Percentiles rank a stretch among this genome's conserved stretches.
Evolutionary conservation across 2,113 vertebrate genomes (phyloP).

Genomic region (Motacilla tschutschensis): DNA sequence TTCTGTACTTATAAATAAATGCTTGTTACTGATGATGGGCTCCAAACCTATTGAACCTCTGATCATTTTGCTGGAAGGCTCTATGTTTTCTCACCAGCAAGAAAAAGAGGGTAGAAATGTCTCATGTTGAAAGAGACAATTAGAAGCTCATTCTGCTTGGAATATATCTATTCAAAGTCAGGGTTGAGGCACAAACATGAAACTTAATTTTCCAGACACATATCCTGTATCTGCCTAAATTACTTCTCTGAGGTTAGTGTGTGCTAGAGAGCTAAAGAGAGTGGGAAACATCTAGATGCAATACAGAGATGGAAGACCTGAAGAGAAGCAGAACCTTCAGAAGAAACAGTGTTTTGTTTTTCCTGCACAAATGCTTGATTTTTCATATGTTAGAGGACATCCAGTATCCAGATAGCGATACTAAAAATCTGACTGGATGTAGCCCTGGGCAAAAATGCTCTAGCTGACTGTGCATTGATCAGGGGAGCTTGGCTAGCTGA

Average conservation of each 20-base stretch:
- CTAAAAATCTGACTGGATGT: not conserved
- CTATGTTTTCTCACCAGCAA: not conserved
- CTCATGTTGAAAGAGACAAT: not conserved
- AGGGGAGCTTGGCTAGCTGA: not conserved
- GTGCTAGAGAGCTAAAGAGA: not conserved
- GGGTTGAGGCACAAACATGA: not conserved
- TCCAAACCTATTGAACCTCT: not conserved
- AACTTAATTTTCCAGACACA: not conserved
- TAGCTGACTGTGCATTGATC: not conserved
- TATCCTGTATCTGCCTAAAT: not conserved
- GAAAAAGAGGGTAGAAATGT: not conserved
- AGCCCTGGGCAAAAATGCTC: not conserved
- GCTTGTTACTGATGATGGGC: not conserved
- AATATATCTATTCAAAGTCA: not conserved
- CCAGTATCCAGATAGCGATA: not conserved
- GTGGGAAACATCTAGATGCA: not conserved
- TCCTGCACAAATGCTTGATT: not conserved
- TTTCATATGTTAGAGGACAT: not conserved
- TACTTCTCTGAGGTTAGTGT: not conserved
- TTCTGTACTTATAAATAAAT: not conserved
- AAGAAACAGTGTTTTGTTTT: not conserved
- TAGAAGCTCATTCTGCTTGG: not conserved
- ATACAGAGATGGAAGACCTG: not conserved
- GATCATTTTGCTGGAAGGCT: not conserved
- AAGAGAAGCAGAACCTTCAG: not conserved